Percentiles rank a stretch among this genome's conserved stretches.
These are phyloP conservation scores for Mythimna ferrago DNA, from an alignment of 2,888 invertebrate species.

Conservation along the genomic window DNA sequence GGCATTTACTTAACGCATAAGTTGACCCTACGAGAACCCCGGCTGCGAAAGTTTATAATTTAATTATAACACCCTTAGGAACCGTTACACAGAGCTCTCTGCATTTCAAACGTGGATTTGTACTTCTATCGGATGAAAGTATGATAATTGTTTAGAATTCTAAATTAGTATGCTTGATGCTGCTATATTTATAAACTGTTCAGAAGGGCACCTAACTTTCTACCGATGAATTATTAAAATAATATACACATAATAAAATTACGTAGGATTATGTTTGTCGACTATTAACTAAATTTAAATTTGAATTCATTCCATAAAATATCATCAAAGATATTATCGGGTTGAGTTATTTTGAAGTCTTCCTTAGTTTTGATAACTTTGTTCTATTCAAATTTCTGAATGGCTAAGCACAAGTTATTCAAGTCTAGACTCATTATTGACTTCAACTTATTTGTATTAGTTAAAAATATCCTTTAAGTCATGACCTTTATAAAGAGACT, in stretches of 20 bases:
- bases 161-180: constrained; percentile 10
- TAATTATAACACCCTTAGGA: constrained; percentile 88
- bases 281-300: background rate
- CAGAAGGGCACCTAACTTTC: background rate
- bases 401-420: background rate
- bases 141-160: constrained; percentile 46
- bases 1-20: constrained; percentile 86
- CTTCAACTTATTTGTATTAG: constrained; percentile 8
- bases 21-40: constrained; percentile 83
- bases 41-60: constrained; percentile 88
- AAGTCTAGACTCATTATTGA: background rate
- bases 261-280: background rate
- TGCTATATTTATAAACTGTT: constrained; percentile 7
- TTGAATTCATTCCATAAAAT: no score
- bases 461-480: constrained; percentile 13
- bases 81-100: constrained; percentile 76
- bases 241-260: no score
- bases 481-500: constrained; percentile 15
- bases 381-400: background rate
- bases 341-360: background rate
- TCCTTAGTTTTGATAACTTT: background rate
- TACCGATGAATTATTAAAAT: background rate
- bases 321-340: background rate
- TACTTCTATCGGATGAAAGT: constrained; percentile 56
- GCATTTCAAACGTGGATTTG: constrained; percentile 66